Conservation (phyloP, 2,113 vertebrate species). For the Syngnathus scovelli region DNA sequence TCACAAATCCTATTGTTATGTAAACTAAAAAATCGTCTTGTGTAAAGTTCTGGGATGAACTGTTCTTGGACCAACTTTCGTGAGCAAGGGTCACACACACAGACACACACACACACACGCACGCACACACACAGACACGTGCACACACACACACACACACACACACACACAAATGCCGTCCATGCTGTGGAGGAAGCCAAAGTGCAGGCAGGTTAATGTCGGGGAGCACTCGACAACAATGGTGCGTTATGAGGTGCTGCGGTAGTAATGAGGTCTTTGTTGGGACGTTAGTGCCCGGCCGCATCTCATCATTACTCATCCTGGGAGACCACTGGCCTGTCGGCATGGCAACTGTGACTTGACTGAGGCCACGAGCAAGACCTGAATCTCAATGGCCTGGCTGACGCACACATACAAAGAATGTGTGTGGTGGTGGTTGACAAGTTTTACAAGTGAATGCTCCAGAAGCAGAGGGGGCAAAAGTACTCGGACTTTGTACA, state of each 20-base stretch:
- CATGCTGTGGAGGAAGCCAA: conserved; percentile 52
- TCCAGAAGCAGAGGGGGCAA: background rate
- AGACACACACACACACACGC: conserved; percentile 13
- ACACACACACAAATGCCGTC: conserved; percentile 9
- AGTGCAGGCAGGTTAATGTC: conserved; percentile 74
- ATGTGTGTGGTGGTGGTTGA: conserved; percentile 45
- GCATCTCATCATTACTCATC: conserved; percentile 79
- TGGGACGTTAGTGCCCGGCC: conserved; percentile 72
- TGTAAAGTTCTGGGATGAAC: conserved; percentile 22
- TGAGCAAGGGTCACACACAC: conserved; percentile 13
- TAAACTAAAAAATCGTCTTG: background rate
- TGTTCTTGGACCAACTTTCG: conserved; percentile 27
- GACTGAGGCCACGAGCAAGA: conserved; percentile 71
- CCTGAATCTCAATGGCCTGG: conserved; percentile 74
- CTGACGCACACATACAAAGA: conserved; percentile 56
- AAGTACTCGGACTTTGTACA: background rate
- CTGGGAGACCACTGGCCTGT: conserved; percentile 74
- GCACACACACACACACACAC: conserved; percentile 29
- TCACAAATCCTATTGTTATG: too few relatives aligned
- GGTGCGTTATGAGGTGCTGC: conserved; percentile 72
- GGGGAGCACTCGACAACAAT: conserved; percentile 76
- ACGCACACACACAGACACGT: conserved; percentile 22
- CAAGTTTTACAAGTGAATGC: conserved; percentile 52
- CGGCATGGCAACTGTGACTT: conserved; percentile 73
- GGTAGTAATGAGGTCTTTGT: conserved; percentile 78